Percentiles rank a stretch among this genome's conserved stretches.
Evolutionary conservation across 2,797 vertebrate genomes (phyloP).

Genomic region (Pseudotriccus pelzelni): DNA sequence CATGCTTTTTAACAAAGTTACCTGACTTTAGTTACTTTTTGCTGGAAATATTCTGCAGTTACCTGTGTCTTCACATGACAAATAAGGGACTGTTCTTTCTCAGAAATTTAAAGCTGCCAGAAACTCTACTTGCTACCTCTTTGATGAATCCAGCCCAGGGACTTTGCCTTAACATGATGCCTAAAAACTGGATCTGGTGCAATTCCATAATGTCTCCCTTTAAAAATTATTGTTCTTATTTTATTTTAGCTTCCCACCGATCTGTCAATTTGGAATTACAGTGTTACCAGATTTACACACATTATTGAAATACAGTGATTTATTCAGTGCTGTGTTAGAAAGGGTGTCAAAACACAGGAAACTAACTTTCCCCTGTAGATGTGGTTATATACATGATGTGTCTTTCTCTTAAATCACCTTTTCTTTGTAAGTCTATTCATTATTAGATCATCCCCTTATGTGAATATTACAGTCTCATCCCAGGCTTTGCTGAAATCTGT

Average conservation of each 20-base stretch:
- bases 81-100: neutral
- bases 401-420: constrained; percentile 24
- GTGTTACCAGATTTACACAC: constrained; percentile 26
- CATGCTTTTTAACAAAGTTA: neutral
- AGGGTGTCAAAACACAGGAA: constrained; percentile 20
- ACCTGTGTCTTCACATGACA: neutral
- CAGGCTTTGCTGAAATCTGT: neutral
- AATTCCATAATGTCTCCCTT: neutral
- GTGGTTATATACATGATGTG: neutral
- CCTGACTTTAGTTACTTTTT: neutral
- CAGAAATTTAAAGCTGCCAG: neutral
- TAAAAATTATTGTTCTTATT: neutral
- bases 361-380: neutral
- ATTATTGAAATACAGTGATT: constrained; percentile 27
- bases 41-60: neutral
- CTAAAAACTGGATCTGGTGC: neutral
- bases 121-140: neutral
- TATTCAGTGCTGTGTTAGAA: constrained; percentile 4
- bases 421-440: neutral
- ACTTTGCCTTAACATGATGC: neutral
- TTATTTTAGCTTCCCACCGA: constrained; percentile 10
- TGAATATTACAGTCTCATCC: neutral
- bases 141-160: neutral
- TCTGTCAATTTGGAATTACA: constrained; percentile 34
- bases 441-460: neutral